Conservation (phyloP, 2,113 vertebrate genomes). For the Sylvietta virens region DNA sequence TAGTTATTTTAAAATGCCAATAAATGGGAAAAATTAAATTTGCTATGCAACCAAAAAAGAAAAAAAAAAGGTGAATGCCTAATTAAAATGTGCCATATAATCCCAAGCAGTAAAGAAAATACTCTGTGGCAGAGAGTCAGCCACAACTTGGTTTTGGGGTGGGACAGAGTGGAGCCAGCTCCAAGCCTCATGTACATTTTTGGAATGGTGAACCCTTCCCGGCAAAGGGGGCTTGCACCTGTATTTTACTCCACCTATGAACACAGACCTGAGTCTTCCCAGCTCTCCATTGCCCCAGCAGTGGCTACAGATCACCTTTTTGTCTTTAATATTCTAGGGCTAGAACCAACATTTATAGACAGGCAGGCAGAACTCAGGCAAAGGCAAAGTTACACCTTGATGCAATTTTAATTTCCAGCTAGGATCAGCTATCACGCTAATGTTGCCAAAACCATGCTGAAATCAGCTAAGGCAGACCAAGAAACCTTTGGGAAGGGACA, state of each 20-base stretch:
- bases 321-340: neutral
- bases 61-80: neutral
- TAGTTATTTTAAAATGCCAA: neutral
- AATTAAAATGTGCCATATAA: conserved; percentile 16
- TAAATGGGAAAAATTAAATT: neutral
- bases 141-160: conserved; percentile 44
- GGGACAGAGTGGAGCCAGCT: neutral
- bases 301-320: neutral
- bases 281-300: neutral
- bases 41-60: neutral
- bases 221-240: neutral
- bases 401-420: neutral
- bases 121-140: neutral
- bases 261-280: neutral
- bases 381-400: neutral
- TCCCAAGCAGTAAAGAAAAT: conserved; percentile 1
- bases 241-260: neutral
- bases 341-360: neutral
- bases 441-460: neutral
- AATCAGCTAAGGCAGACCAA: neutral
- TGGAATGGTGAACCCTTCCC: neutral
- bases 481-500: neutral
- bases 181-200: neutral
- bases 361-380: neutral
- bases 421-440: neutral